Base-by-base conservation (phyloP, 2,888 invertebrate species). In the Melanotus villosus region DNA sequence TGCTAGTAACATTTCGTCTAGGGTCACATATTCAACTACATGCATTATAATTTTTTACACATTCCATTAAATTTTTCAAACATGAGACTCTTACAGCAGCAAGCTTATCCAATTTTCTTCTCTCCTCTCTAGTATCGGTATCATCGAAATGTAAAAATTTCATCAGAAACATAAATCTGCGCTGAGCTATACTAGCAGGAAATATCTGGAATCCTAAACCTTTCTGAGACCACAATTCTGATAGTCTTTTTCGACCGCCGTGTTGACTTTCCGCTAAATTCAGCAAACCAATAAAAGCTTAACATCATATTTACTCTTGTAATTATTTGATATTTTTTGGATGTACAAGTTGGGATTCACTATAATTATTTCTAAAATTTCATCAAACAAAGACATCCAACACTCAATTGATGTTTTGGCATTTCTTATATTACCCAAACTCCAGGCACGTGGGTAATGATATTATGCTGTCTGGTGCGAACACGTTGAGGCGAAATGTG, bases 41-140 rank as follows among this genome's bases (percentile, higher is more conserved):
- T 12, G 67, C 41, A 38, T 14, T 14, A 47, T 66, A 72, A 63
- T 41, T 10, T 16, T 68, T 76, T 70, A 47, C 76, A 79, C 2
- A 2, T 14, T 38, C 12, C 58, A 9, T 18, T 43, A 9, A 43
- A 43, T 18, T 18, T 43, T 1, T 43, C 41, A 16, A 43, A 14
- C 18, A 43, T 9, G 6, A 18, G n/a, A n/a, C 6, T 36, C n/a
- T 36, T 36, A 18, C 41, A 16, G 41, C 41, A 4, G 41, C 41
- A 16, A 43, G 41, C 12, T 43, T 43, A 18, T 43, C 41, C 19
- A 18, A 2, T 18, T 18, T 4, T 16, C 18, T 43, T 43, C 19
- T 5, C 18, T 43, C 4, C 1, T 43, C 41, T 19, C 19, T 16
- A 1, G 19, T 10, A 36, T 47, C 47, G n/a, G 12, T 41, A 41